Evolutionary conservation across 2,888 invertebrate species (phyloP), one percentile per base, ranked within the genome.

Genomic region (Stenoptilia bipunctidactyla): DNA sequence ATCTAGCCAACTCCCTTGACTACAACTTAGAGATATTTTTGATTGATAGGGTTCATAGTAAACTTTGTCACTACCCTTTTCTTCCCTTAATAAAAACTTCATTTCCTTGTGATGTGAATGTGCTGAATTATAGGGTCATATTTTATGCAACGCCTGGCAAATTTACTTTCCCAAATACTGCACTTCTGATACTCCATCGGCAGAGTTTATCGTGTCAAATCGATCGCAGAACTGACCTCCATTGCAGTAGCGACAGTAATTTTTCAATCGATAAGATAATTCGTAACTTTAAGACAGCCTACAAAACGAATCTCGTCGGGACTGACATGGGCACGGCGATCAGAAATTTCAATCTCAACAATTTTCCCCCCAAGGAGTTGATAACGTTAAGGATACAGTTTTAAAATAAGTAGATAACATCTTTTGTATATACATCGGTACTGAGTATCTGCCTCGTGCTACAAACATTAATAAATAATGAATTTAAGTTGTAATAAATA

Each of bases 341-440:
- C 15, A 48, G 46, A 14, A 50, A 54, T 27, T 53, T 71, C 8
- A 64, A 59, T 45, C 48, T 60, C 41, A 49, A 43, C 1, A 72
- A 68, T 42, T 74, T 80, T 42, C 61, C 71, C 6, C 55, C 68
- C 0, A 75, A 76, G 76, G 75, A 76, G 53, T 47, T 80, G 39
- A 58, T 53, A 9, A 70, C 75, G 0, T 44, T 79, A 35, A 55
- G 61, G 47, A 49, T 77, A 45, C 49, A 61, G 42, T 79, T 72
- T 56, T 68, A 53, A 53, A 41, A 20, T n/a, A n/a, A n/a, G n/a
- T n/a, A n/a, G n/a, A n/a, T n/a, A n/a, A n/a, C n/a, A n/a, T n/a
- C n/a, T n/a, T n/a, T n/a, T n/a, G n/a, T n/a, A n/a, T n/a, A n/a
- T n/a, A n/a, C n/a, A n/a, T n/a, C n/a, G n/a, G n/a, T n/a, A n/a